Percentiles rank a stretch among this genome's conserved stretches.
Conservation (phyloP, 2,888 invertebrate species). For the Stegophylla sp. region DNA sequence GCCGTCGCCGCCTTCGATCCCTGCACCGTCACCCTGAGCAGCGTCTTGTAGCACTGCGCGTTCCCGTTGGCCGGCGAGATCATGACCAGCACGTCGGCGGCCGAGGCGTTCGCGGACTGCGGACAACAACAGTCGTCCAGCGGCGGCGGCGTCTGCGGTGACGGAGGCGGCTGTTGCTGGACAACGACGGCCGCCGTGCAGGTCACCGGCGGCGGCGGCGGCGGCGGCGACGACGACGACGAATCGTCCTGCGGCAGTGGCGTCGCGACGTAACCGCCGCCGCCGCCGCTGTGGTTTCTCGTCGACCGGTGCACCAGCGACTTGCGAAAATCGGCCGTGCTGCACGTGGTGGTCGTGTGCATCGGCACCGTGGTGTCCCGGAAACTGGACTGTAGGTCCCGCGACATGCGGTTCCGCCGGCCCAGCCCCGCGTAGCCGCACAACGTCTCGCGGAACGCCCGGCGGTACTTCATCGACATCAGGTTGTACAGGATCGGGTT, state of each 20-base stretch:
- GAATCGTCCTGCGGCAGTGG: background rate
- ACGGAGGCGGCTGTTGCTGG: background rate
- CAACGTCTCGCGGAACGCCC: conserved; percentile 77
- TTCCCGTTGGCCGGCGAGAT: conserved; percentile 58
- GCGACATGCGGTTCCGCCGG: conserved; percentile 61
- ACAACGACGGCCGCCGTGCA: background rate
- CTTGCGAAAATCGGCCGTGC: conserved; percentile 42
- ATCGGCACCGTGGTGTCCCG: conserved; percentile 69
- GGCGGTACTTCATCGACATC: conserved; percentile 78
- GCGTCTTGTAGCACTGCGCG: conserved; percentile 60
- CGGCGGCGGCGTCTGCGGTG: background rate
- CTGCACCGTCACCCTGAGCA: conserved; percentile 60
- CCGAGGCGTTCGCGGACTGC: background rate
- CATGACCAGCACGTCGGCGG: conserved; percentile 60
- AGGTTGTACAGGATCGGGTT: conserved; percentile 88
- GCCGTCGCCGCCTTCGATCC: conserved; percentile 36
- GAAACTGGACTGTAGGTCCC: conserved; percentile 68
- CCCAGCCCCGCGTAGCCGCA: conserved; percentile 69
- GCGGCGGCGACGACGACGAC: background rate
- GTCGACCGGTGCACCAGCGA: conserved; percentile 34
- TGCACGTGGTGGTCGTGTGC: conserved; percentile 46
- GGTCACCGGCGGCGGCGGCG: background rate
- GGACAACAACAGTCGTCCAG: no score
- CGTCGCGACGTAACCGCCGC: background rate
- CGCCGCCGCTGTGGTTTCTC: background rate